Percentiles rank a stretch among this genome's conserved stretches.
These are phyloP conservation scores for Centropyge bicolor DNA, from an alignment of 2,797 vertebrate species.

Conservation along the genomic window DNA sequence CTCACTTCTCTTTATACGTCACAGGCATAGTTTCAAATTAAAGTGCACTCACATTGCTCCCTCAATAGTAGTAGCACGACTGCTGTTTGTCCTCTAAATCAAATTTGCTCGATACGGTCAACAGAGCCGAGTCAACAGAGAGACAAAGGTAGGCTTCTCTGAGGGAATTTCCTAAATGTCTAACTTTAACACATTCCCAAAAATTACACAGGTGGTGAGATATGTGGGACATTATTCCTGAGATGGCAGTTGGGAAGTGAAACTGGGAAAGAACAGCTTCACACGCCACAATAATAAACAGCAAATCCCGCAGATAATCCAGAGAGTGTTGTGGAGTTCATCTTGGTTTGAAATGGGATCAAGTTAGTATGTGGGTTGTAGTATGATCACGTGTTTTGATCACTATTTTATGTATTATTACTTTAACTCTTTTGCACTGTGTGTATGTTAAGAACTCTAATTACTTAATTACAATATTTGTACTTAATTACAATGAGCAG, in stretches of 20 bases:
- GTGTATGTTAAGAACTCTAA: no score
- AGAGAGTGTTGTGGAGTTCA: neutral
- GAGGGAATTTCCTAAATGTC: slow-evolving; percentile 2
- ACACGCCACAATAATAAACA: no score
- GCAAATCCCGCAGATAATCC: neutral
- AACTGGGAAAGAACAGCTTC: neutral
- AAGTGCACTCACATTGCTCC: neutral
- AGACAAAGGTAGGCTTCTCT: slow-evolving; percentile 23
- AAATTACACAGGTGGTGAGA: neutral
- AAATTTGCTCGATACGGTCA: slow-evolving; percentile 39
- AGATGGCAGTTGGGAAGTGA: slow-evolving; percentile 23
- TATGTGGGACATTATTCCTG: neutral
- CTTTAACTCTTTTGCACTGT: no score
- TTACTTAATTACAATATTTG: no score
- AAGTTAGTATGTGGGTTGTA: no score
- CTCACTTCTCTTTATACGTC: neutral
- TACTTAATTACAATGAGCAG: neutral
- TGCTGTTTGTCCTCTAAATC: slow-evolving; percentile 21
- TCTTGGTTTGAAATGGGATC: neutral
- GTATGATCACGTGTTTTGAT: no score
- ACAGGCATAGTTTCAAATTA: neutral
- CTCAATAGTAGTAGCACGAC: neutral
- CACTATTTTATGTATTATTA: no score
- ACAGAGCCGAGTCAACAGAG: slow-evolving; percentile 16
- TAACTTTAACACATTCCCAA: slow-evolving; percentile 24